Percentiles rank a stretch among this genome's conserved stretches.
Conservation (phyloP, 2,797 vertebrate genomes). For the Yasuhikotakia modesta region DNA sequence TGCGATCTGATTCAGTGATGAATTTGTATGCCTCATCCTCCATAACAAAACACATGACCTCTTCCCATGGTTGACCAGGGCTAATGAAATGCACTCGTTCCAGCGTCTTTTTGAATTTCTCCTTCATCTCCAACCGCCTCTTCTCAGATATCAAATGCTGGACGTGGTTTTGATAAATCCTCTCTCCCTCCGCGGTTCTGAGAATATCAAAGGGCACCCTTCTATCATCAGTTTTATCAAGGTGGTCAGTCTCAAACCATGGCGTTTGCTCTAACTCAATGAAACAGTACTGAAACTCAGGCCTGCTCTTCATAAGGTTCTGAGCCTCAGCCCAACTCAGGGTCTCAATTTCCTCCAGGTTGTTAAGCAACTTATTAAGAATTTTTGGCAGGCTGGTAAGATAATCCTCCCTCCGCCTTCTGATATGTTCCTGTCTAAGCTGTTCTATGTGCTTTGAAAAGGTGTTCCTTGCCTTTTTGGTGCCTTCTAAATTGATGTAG, state of each 20-base stretch:
- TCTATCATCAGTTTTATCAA: slow-evolving; percentile 92
- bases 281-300: slow-evolving; percentile 94
- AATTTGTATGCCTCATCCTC: slow-evolving; percentile 97
- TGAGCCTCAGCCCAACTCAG: slow-evolving; percentile 92
- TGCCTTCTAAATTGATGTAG: slow-evolving; percentile 94
- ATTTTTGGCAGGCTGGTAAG: slow-evolving; percentile 92
- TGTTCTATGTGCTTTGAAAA: slow-evolving; percentile 96
- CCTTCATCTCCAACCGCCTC: slow-evolving; percentile 95
- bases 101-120: slow-evolving; percentile 97
- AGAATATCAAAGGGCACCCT: slow-evolving; percentile 97
- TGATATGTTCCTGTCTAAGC: slow-evolving; percentile 97
- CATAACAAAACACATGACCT: slow-evolving; percentile 97
- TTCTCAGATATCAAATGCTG: slow-evolving; percentile 95
- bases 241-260: slow-evolving; percentile 96
- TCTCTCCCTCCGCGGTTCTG: slow-evolving; percentile 87
- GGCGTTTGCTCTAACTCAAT: slow-evolving; percentile 92
- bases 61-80: slow-evolving; percentile 95
- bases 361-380: slow-evolving; percentile 91
- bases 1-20: slow-evolving; percentile 92
- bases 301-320: slow-evolving; percentile 86
- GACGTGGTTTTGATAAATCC: slow-evolving; percentile 93
- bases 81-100: slow-evolving; percentile 96
- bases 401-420: slow-evolving; percentile 92
- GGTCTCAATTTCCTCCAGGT: slow-evolving; percentile 93
- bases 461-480: slow-evolving; percentile 90